These are phyloP conservation scores for Polydesmus complanatus DNA, from an alignment of 2,888 invertebrate species.

Conservation along the genomic window DNA sequence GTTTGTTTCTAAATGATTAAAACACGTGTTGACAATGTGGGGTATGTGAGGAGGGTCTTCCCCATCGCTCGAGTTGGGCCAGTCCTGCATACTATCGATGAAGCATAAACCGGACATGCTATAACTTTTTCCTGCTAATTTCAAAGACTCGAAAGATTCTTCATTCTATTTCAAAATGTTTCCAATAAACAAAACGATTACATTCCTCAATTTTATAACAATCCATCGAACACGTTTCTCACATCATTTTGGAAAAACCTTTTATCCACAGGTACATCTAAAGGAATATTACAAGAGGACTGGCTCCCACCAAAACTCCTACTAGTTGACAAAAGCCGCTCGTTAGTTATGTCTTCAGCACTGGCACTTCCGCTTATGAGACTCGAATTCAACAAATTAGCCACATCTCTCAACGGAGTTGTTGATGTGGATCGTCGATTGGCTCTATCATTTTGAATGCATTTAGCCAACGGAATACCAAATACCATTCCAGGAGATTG, in stretches of 20 bases:
- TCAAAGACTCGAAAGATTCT: slow-evolving; percentile 20
- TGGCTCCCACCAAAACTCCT: slow-evolving; percentile 14
- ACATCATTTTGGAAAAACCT: slow-evolving; percentile 9
- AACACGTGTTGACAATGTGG: slow-evolving; percentile 59
- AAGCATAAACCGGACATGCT: slow-evolving; percentile 35
- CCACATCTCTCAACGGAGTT: slow-evolving; percentile 7
- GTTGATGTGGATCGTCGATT: slow-evolving; percentile 28
- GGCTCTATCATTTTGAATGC: slow-evolving; percentile 62
- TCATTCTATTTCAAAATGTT: slow-evolving; percentile 3
- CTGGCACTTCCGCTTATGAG: slow-evolving; percentile 13
- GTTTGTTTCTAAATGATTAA: slow-evolving; percentile 62
- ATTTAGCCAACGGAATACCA: slow-evolving; percentile 68
- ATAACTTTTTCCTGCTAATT: slow-evolving; percentile 22
- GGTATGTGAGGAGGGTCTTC: slow-evolving; percentile 44
- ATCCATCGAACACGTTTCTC: neutral
- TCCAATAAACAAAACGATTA: neutral
- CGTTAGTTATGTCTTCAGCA: slow-evolving; percentile 16
- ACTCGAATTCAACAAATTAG: slow-evolving; percentile 2
- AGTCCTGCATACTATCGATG: slow-evolving; percentile 27
- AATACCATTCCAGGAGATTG: slow-evolving; percentile 51
- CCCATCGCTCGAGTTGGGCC: slow-evolving; percentile 2
- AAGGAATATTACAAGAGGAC: slow-evolving; percentile 16
- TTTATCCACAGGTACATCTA: slow-evolving; percentile 13
- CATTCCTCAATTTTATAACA: neutral
- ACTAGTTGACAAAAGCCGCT: slow-evolving; percentile 8